phyloP scores from a whole-genome alignment of 2,797 vertebrate species.

The Coccyzus lansbergi region DNA sequence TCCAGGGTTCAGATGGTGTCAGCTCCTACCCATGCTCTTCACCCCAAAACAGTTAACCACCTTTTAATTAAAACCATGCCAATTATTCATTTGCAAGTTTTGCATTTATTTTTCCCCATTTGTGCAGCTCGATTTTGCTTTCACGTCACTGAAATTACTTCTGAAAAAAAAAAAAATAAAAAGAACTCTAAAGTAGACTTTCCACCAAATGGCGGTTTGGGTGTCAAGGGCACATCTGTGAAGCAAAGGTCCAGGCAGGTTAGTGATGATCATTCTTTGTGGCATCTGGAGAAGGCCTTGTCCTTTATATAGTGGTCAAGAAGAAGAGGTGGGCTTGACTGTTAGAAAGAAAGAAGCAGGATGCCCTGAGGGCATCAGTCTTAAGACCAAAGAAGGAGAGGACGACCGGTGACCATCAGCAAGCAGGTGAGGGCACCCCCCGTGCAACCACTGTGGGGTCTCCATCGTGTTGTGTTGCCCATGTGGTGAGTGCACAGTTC shows the following conservation, averaged over 20 bases:
- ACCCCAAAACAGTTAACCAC: slow-evolving; percentile 55
- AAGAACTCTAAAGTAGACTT: not conserved
- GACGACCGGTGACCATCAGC: rapidly evolving
- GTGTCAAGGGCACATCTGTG: not conserved
- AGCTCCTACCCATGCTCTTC: slow-evolving; percentile 64
- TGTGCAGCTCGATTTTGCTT: slow-evolving; percentile 64
- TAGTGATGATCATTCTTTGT: not conserved
- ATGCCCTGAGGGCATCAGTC: not conserved
- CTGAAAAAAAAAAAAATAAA: not conserved
- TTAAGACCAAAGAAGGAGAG: not conserved
- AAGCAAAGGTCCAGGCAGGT: not conserved
- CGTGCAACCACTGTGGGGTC: not conserved
- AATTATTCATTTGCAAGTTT: slow-evolving; percentile 71
- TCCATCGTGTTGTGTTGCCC: not conserved
- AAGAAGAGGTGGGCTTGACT: not conserved
- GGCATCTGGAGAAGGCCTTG: not conserved
- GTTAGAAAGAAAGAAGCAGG: not conserved
- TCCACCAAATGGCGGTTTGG: slow-evolving; percentile 19
- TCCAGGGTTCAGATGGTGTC: slow-evolving; percentile 56
- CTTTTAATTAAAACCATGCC: slow-evolving; percentile 71
- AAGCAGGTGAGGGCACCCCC: not conserved
- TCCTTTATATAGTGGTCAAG: not conserved
- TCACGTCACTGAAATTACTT: slow-evolving; percentile 60
- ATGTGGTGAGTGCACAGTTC: not conserved
- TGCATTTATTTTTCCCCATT: slow-evolving; percentile 66